Conservation (phyloP, 2,113 vertebrate species). For the Garra rufa region DNA sequence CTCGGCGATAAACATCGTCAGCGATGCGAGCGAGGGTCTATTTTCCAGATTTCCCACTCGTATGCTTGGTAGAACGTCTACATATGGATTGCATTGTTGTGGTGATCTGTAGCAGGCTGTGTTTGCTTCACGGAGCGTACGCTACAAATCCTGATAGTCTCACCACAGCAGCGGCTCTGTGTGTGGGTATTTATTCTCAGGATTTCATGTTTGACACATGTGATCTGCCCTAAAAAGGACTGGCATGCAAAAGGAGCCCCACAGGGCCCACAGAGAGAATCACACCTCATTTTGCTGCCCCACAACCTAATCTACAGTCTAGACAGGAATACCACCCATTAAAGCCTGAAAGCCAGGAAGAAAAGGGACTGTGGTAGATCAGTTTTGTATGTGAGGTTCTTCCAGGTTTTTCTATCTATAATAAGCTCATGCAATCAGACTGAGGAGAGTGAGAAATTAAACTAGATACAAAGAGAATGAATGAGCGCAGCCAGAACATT, state of each 20-base stretch:
- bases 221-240: slow-evolving; percentile 81
- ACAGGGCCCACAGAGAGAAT: slow-evolving; percentile 67
- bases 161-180: slow-evolving; percentile 37
- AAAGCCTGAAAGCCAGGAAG: slow-evolving; percentile 73
- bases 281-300: slow-evolving; percentile 54
- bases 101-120: background rate
- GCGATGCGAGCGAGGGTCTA: slow-evolving; percentile 7
- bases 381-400: slow-evolving; percentile 70
- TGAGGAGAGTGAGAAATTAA: slow-evolving; percentile 53
- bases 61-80: background rate
- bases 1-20: slow-evolving; percentile 13
- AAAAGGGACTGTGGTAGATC: slow-evolving; percentile 65
- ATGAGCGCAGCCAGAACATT: background rate
- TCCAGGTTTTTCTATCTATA: slow-evolving; percentile 64
- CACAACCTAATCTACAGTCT: slow-evolving; percentile 72
- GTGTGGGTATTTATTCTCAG: slow-evolving; percentile 38
- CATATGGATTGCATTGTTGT: slow-evolving; percentile 40
- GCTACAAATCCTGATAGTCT: slow-evolving; percentile 11
- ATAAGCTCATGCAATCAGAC: slow-evolving; percentile 66
- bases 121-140: background rate
- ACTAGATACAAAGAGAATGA: slow-evolving; percentile 59
- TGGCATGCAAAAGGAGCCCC: slow-evolving; percentile 75
- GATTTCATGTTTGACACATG: slow-evolving; percentile 63
- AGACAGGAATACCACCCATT: slow-evolving; percentile 82
- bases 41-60: slow-evolving; percentile 5